Base-by-base conservation (phyloP, 2,888 invertebrate species). In the Meteorus cinctellus region DNA sequence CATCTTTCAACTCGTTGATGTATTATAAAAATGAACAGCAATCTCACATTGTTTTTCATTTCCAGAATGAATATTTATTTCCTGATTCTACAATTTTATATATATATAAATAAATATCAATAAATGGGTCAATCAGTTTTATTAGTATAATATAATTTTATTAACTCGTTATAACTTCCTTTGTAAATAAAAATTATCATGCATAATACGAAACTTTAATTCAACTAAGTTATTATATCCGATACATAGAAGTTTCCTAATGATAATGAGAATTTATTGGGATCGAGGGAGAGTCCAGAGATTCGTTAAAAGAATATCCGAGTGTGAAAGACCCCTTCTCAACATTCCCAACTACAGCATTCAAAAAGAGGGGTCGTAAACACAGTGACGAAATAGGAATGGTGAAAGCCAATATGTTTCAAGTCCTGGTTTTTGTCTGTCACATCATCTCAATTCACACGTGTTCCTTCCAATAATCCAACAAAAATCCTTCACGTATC, bases 331-430 rank as follows among this genome's bases (percentile, higher is more conserved):
- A 55, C 51, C 55, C 51, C 55, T 55, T 55, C 31, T 6, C 31
- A 31, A 19, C 19, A 27, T 31, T 59, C 6, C 36, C 24, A 66
- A 10, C 2, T 19, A 66, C 41, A 41, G 3, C n/a, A 63, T 31
- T 63, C 12, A n/a, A 48, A 36, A 48, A 27, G 45, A 72, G 70
- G 76, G 76, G 72, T 76, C 72, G 67, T 76, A 76, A 72, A 76
- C 72, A 72, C 72, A 72, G 27, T 36, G 31, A 76, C 67, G 29
- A 76, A 76, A 71, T 72, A 72, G 72, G 75, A 71, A 67, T 75
- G 55, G 76, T 72, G 72, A 76, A 72, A 76, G 76, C 76, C 75
- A 73, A 73, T 59, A 59, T 48, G 8, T 12, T 41, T 36, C 31
- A 29, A 51, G 67, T 72, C 68, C 72, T 67, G 68, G 72, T 72